Percentiles rank a stretch among this genome's conserved stretches.
phyloP scores from a whole-genome alignment of 2,797 vertebrate genomes.

The Crypturellus tataupa region DNA sequence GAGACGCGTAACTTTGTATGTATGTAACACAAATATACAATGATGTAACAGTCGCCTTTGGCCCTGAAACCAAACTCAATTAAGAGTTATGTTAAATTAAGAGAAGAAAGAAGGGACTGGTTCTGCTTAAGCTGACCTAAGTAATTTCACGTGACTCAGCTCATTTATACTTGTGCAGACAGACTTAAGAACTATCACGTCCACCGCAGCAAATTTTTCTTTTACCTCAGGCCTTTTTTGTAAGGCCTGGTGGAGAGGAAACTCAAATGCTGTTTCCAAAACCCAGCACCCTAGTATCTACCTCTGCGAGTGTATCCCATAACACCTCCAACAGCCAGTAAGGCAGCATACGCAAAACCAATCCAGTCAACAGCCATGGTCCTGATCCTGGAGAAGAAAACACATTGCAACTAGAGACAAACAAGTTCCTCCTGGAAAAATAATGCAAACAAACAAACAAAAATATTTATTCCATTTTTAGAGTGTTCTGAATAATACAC shows the following conservation, averaged over 20 bases:
- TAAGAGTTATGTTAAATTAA: background rate
- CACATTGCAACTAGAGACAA: background rate
- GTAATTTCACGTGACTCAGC: background rate
- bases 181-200: background rate
- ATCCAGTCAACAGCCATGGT: constrained; percentile 90
- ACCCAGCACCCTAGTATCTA: constrained; percentile 45
- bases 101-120: background rate
- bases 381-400: constrained; percentile 34
- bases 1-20: background rate
- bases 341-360: constrained; percentile 90
- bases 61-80: background rate
- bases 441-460: background rate
- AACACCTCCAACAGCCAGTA: constrained; percentile 87
- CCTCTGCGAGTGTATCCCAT: constrained; percentile 92
- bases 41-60: background rate
- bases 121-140: background rate
- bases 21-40: background rate
- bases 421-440: background rate
- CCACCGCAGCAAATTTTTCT: background rate
- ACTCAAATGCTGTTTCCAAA: background rate
- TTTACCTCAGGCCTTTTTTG: background rate
- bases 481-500: background rate
- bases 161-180: background rate
- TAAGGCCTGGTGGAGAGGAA: accelerated
- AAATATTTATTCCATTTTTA: background rate